Evolutionary conservation across 2,113 vertebrate species (phyloP).

Genomic region (Genyomyrus donnyi): DNA sequence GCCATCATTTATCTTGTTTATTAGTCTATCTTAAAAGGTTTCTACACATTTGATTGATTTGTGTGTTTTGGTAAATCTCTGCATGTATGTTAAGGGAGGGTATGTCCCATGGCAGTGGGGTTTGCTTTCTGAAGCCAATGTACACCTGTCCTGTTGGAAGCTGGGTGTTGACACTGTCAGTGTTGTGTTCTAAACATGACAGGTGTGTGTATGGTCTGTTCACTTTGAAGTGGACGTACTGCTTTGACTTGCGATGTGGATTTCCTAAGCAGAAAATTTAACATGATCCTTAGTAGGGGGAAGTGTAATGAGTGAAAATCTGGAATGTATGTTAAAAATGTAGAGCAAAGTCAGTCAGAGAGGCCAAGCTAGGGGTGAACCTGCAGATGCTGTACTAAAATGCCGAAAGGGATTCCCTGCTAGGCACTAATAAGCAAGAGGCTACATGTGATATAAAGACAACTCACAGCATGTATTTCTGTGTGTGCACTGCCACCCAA

Average conservation of each 20-base stretch:
- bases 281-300: neutral
- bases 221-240: neutral
- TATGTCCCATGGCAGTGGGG: neutral
- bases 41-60: neutral
- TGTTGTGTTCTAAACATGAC: neutral
- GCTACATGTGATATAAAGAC: constrained; percentile 3
- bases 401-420: neutral
- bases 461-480: constrained; percentile 20
- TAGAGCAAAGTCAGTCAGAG: neutral
- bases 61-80: neutral
- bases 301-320: neutral
- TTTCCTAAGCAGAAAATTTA: neutral
- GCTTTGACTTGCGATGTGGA: neutral
- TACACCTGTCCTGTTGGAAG: neutral
- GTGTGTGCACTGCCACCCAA: neutral
- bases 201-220: neutral
- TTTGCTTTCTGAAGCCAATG: neutral
- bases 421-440: neutral
- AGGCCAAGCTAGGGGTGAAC: neutral
- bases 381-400: neutral
- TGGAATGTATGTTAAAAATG: neutral
- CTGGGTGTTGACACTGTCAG: neutral
- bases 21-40: neutral
- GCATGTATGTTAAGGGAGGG: neutral
- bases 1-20: neutral